Conservation (phyloP, 2,113 vertebrate species). For the Anolis carolinensis region DNA sequence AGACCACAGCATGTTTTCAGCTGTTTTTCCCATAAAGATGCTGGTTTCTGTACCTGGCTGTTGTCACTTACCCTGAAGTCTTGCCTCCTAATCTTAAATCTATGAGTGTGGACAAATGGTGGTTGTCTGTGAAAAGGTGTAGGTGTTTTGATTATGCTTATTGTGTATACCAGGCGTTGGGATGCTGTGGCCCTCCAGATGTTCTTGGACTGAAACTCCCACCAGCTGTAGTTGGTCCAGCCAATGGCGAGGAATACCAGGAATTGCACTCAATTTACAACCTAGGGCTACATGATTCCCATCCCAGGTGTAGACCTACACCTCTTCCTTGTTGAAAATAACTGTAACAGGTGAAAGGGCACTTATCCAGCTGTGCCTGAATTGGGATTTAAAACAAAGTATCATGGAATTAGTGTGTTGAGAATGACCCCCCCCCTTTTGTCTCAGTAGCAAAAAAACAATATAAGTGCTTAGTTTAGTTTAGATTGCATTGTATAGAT, state of each 20-base stretch:
- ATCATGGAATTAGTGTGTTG: constrained; percentile 1
- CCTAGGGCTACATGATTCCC: too few species aligned
- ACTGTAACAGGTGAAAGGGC: too few species aligned
- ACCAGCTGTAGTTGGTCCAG: too few species aligned
- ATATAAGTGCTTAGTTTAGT: too few species aligned
- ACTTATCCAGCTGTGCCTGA: neutral
- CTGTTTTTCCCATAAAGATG: neutral
- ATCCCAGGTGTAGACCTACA: neutral
- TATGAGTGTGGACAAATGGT: neutral
- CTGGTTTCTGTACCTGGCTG: neutral
- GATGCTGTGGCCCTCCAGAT: too few species aligned
- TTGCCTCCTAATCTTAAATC: neutral
- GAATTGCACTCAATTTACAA: too few species aligned
- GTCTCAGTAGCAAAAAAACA: neutral
- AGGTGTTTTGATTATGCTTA: neutral
- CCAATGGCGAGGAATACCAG: too few species aligned
- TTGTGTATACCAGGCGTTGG: too few species aligned
- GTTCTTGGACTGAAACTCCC: too few species aligned
- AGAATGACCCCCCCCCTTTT: neutral
- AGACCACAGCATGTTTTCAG: neutral
- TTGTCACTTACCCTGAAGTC: neutral
- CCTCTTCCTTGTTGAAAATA: neutral
- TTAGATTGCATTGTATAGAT: too few species aligned
- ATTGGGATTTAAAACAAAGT: neutral
- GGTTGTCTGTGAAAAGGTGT: neutral